Conservation (phyloP, 1,140 invertebrate species). For the Artemia franciscana region DNA sequence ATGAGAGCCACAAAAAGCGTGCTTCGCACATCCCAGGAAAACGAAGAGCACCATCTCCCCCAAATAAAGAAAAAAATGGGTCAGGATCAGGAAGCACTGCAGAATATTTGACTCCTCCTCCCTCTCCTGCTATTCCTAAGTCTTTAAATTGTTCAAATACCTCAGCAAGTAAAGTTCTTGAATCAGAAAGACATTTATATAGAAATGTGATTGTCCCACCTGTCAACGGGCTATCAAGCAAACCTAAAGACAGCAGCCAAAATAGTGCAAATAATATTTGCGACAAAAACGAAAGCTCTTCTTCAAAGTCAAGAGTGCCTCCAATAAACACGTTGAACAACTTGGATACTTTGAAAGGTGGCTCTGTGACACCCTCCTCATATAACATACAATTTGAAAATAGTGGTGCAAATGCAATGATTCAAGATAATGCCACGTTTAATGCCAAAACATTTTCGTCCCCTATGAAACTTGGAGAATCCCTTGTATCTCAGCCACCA, state of each 20-base stretch:
- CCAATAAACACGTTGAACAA: not conserved
- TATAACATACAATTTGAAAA: not conserved
- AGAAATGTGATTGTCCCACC: not conserved
- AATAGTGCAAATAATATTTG: not conserved
- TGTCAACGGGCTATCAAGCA: not conserved
- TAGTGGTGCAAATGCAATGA: too few species aligned
- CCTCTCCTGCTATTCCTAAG: not conserved
- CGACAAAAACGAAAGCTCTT: not conserved
- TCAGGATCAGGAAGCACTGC: not conserved
- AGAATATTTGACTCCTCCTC: not conserved
- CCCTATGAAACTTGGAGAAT: too few species aligned
- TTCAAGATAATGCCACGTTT: too few species aligned
- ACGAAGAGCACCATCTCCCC: conserved; percentile 40
- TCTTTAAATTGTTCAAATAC: not conserved
- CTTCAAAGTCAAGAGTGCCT: not conserved
- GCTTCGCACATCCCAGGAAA: conserved; percentile 42
- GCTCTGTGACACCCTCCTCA: not conserved
- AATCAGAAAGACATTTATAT: not conserved
- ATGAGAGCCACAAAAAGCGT: not conserved
- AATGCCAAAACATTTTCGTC: too few species aligned
- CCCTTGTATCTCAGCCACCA: too few species aligned
- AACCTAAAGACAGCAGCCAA: not conserved
- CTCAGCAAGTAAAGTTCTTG: too few species aligned
- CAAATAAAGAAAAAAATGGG: conserved; percentile 13
- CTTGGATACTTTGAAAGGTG: not conserved